Evolutionary conservation across 2,797 vertebrate species (phyloP), one percentile per base, ranked within the genome.

Genomic region (Halcyon leucocephala): DNA sequence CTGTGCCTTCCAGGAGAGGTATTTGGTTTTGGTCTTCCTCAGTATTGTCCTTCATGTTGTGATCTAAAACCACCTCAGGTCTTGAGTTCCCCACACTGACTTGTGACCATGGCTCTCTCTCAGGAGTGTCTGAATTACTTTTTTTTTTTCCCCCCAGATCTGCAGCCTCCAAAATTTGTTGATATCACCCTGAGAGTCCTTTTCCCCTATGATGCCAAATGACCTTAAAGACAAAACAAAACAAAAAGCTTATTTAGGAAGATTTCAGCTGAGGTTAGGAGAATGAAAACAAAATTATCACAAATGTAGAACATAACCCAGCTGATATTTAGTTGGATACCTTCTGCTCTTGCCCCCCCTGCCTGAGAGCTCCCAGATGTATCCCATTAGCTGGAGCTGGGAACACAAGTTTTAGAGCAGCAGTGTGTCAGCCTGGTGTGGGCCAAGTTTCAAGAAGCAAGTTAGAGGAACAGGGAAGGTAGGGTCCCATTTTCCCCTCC

Each of bases 131-230:
- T 76, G 29, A 60, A 81, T 2, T 18, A 37, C n/a, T 22, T 12
- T n/a, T 24, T 12, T 31, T 12, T 6, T 11, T 31, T 12, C 22
- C 12, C 12, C 20, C 19, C 6, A 29, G 28, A 69, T n/a, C 44
- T 54, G 49, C 41, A 60, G 37, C 16, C n/a, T 69, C 26, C 52
- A 25, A 90, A 78, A 6, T 33, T n/a, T 18, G 16, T 28, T 74
- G 46, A 21, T 48, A 60, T 42, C 41, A n/a, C 19, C 18, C 41
- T 9, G 6, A 61, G 55, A 69, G 70, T 51, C 35, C 20, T 39
- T 67, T 14, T 49, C 19, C 41, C 14, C 20, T 31, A 4, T 0
- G 0, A 3, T 18, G 10, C 42, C 46, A 65, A 79, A 29, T 8
- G 12, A 52, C 29, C 52, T 52, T 58, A 24, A 33, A 80, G 49